phyloP scores from a whole-genome alignment of 2,888 invertebrate species.

The Drosophila hamatofila region DNA sequence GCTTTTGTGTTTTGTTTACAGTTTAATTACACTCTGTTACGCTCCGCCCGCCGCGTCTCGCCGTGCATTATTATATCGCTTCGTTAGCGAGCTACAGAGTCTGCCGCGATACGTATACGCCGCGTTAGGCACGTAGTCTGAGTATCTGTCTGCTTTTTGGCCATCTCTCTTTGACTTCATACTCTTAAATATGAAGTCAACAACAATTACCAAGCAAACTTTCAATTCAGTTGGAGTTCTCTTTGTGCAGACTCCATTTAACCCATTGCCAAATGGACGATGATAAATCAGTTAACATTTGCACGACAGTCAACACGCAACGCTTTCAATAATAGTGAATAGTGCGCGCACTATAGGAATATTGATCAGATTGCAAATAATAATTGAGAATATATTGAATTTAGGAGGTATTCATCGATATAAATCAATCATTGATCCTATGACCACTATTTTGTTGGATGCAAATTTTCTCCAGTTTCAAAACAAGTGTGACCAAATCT shows the following conservation, averaged over 20 bases:
- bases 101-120: slow-evolving; percentile 51
- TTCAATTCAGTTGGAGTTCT: slow-evolving; percentile 28
- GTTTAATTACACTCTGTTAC: slow-evolving; percentile 61
- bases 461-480: background rate
- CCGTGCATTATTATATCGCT: slow-evolving; percentile 54
- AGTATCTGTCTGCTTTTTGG: slow-evolving; percentile 35
- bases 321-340: background rate
- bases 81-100: slow-evolving; percentile 28
- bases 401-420: background rate
- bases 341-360: background rate
- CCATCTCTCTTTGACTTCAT: slow-evolving; percentile 59
- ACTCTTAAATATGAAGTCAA: slow-evolving; percentile 47
- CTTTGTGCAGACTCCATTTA: slow-evolving; percentile 37
- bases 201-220: slow-evolving; percentile 13
- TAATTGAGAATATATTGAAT: background rate
- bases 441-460: background rate
- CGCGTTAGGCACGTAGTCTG: slow-evolving; percentile 70
- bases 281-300: slow-evolving; percentile 51
- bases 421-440: background rate
- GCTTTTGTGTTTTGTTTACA: slow-evolving; percentile 59
- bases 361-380: background rate
- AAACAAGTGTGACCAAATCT: background rate
- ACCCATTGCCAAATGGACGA: slow-evolving; percentile 6
- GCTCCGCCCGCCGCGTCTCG: slow-evolving; percentile 6
- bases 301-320: slow-evolving; percentile 40